These are phyloP conservation scores for Zoanthus sociatus DNA, from an alignment of 92 coral and sea anemone species.

Conservation along the genomic window DNA sequence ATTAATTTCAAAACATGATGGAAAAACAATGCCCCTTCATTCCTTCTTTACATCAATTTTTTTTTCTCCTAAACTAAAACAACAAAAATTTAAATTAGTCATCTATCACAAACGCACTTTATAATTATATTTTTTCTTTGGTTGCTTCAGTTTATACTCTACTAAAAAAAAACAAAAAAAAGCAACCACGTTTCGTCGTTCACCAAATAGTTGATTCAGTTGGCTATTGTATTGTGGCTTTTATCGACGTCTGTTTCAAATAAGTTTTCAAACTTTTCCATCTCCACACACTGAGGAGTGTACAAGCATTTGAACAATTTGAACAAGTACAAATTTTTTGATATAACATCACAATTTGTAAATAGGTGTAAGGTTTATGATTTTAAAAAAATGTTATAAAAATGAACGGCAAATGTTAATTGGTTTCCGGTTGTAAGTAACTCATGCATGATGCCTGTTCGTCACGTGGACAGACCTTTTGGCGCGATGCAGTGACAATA, in stretches of 20 bases:
- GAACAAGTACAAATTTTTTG: neutral
- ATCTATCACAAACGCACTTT: too few species aligned
- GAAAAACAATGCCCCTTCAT: too few species aligned
- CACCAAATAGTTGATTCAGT: neutral
- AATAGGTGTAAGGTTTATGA: neutral
- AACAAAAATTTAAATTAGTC: too few species aligned
- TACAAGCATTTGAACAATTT: too few species aligned
- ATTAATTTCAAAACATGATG: too few species aligned
- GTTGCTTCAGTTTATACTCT: too few species aligned
- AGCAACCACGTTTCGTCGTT: neutral
- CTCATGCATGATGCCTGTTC: conserved; percentile 16
- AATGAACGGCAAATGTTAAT: neutral
- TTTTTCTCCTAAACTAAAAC: too few species aligned
- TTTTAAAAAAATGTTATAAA: neutral
- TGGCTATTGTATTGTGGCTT: neutral
- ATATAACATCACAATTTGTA: neutral
- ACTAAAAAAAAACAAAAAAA: neutral
- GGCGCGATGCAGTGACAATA: conserved; percentile 36
- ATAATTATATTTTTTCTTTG: too few species aligned
- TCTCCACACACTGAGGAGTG: neutral
- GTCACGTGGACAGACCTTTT: conserved; percentile 39
- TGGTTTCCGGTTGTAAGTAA: conserved; percentile 28
- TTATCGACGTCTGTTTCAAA: neutral
- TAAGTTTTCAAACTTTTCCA: neutral
- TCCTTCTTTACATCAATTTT: too few species aligned